phyloP scores from a whole-genome alignment of 2,888 invertebrate species.

The Acholoe squamosa region DNA sequence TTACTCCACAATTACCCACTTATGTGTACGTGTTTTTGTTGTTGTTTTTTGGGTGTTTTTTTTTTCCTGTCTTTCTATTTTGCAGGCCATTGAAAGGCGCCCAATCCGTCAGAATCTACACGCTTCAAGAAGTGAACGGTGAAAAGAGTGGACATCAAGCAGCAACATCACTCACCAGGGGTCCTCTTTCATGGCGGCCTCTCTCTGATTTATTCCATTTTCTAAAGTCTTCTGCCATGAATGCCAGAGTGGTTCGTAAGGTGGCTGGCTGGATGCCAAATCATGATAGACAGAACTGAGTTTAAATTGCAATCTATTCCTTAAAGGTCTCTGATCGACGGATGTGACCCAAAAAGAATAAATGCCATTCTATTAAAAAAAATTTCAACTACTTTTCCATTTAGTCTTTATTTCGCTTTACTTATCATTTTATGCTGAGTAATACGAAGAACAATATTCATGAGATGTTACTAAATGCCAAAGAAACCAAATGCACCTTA shows the following conservation, averaged over 20 bases:
- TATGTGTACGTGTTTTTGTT: too few species aligned
- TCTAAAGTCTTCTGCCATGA: background rate
- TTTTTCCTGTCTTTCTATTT: too few species aligned
- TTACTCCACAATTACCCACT: too few species aligned
- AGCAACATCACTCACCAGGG: background rate
- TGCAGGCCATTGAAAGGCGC: background rate
- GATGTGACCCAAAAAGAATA: too few species aligned
- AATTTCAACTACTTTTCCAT: too few species aligned
- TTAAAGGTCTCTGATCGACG: background rate
- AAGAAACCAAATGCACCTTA: too few species aligned
- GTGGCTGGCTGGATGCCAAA: background rate
- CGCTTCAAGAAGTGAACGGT: background rate
- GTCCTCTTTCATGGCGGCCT: background rate
- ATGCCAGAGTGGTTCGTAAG: background rate
- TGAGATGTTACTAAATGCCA: too few species aligned
- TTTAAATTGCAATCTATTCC: background rate
- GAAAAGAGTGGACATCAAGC: background rate
- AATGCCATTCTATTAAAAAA: too few species aligned
- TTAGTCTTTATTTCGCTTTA: too few species aligned
- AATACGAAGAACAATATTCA: too few species aligned
- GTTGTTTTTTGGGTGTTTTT: too few species aligned
- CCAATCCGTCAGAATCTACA: background rate
- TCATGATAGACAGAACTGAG: background rate
- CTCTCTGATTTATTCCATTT: background rate
- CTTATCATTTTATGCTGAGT: too few species aligned